Percentiles rank a stretch among this genome's conserved stretches.
Conservation (phyloP, 2,113 vertebrate genomes). For the Monarcha castaneiventris region DNA sequence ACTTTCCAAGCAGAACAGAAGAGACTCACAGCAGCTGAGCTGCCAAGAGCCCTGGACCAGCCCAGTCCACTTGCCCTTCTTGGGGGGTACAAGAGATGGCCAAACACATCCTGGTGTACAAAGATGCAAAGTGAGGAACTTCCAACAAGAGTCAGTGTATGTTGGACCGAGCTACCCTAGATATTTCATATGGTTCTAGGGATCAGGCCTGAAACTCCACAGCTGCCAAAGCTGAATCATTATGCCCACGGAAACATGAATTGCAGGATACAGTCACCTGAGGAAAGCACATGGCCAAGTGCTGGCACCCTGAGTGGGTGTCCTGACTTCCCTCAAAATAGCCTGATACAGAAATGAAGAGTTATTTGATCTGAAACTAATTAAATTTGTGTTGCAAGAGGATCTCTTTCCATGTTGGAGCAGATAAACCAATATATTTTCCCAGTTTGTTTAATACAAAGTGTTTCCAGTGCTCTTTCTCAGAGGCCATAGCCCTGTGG, state of each 20-base stretch:
- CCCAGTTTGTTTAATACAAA: neutral
- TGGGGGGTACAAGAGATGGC: neutral
- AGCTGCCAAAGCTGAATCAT: neutral
- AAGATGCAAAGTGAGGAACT: neutral
- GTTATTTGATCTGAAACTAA: neutral
- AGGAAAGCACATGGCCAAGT: fast-evolving
- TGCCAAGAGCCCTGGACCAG: neutral
- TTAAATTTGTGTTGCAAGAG: neutral
- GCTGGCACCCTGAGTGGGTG: neutral
- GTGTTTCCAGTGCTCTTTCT: neutral
- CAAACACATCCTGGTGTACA: fast-evolving
- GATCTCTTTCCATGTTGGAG: neutral
- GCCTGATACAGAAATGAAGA: neutral
- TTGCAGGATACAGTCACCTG: neutral
- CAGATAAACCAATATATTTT: neutral
- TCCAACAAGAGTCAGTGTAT: neutral
- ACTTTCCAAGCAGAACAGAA: neutral
- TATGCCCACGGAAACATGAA: neutral
- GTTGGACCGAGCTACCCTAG: neutral
- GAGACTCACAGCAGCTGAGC: neutral
- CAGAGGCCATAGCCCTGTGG: neutral
- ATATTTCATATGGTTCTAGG: fast-evolving
- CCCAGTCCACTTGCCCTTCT: neutral
- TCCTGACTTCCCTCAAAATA: neutral
- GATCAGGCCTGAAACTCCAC: neutral